Base-by-base conservation (phyloP, 2,888 invertebrate genomes). In the Bellardia bayeri region DNA sequence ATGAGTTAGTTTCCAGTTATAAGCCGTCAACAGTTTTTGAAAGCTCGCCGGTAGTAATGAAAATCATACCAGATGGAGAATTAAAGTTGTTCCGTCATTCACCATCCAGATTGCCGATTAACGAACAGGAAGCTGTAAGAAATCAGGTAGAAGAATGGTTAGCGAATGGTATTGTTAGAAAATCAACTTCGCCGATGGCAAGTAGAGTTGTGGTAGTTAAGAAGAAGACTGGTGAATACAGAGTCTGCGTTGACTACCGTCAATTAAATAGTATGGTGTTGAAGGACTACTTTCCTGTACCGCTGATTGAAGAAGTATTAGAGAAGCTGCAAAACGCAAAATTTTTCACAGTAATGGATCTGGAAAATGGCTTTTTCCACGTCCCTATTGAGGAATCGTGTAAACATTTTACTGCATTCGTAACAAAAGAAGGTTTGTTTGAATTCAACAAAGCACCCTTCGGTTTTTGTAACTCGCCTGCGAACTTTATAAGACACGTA, bases 151-250 rank as follows among this genome's bases (percentile, higher is more conserved):
- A 61, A 4, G 74, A 88, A 45, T n/a, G n/a, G n/a, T n/a, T n/a
- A n/a, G n/a, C n/a, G n/a, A n/a, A n/a, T 51, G 82, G 89, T 45
- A 89, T 85, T 42, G 82, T 89, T 16, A 71, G 83, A 40, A 63
- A 54, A 71, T 23, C 1, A 23, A 23, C 23, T 23, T 23, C 23
- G 23, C 23, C 23, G 23, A 23, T 23, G 23, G 23, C 23, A 23
- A 23, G 23, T 23, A 23, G 1, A 23, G 23, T 23, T 23, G 23
- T 23, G 23, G 23, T 23, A 23, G 23, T 23, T 23, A 23, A 23
- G 23, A 23, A 23, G 23, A 23, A 23, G 23, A 23, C 23, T 23
- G 23, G 0, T 23, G 23, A 23, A 23, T 23, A 23, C 23, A 23
- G 23, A 23, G 23, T 23, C 23, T 23, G 23, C 23, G 23, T 23